A percentile compares a stretch with the other conserved stretches of the same genome.
These are phyloP conservation scores for Silurus glanis DNA, from an alignment of 2,113 vertebrate species.

Conservation along the genomic window DNA sequence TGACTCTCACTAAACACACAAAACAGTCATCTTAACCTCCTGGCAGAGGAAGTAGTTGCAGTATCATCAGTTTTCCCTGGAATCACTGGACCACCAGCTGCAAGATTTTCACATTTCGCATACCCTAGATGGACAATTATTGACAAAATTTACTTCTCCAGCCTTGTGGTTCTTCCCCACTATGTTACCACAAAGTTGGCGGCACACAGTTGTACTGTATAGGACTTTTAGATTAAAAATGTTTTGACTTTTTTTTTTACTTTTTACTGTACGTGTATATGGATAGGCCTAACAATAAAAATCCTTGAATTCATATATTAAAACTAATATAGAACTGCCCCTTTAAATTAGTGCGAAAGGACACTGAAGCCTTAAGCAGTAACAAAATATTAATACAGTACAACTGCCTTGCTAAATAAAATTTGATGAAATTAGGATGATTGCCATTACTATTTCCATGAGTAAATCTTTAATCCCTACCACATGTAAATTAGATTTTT, in stretches of 20 bases:
- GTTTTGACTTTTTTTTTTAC: not conserved
- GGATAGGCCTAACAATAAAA: not conserved
- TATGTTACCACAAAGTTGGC: too few relatives aligned
- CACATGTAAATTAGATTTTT: too few relatives aligned
- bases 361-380: not conserved
- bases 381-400: not conserved
- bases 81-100: not conserved
- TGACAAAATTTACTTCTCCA: too few relatives aligned
- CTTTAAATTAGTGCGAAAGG: not conserved
- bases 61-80: not conserved
- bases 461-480: not conserved
- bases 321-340: not conserved
- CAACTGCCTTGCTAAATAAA: not conserved
- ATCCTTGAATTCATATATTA: not conserved
- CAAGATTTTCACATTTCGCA: not conserved
- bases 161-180: too few relatives aligned
- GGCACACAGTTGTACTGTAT: too few relatives aligned
- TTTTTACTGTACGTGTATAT: not conserved
- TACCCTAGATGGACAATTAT: too few relatives aligned
- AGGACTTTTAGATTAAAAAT: too few relatives aligned
- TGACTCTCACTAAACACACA: conserved; percentile 79
- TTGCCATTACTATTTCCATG: not conserved
- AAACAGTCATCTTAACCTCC: not conserved
- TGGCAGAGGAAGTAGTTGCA: not conserved
- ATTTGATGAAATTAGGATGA: not conserved